Conservation (phyloP, 2,888 invertebrate species). For the Entomobrya multifasciata region DNA sequence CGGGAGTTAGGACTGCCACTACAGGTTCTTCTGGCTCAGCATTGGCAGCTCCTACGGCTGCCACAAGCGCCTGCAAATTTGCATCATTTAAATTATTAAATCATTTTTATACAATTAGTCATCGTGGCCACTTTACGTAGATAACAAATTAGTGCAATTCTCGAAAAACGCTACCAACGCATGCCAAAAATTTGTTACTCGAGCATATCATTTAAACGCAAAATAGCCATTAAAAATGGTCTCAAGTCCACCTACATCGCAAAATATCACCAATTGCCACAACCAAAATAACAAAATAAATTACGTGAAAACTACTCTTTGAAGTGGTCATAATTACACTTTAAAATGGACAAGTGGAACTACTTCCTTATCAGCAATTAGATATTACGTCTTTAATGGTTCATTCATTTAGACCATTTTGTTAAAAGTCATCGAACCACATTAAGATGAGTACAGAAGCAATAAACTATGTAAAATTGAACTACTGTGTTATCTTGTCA, state of each 20-base stretch:
- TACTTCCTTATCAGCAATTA: constrained; percentile 41
- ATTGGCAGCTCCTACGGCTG: constrained; percentile 20
- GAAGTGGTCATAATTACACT: background rate
- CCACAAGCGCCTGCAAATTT: constrained; percentile 51
- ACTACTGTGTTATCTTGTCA: background rate
- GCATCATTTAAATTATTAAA: too few relatives aligned
- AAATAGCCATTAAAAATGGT: background rate
- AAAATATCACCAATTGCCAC: background rate
- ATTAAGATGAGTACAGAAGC: constrained; percentile 60
- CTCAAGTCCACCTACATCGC: background rate
- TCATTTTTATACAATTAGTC: too few relatives aligned
- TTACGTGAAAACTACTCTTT: background rate
- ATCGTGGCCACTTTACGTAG: background rate
- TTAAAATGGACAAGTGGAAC: background rate
- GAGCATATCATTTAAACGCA: background rate
- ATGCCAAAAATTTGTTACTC: background rate
- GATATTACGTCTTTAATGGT: background rate
- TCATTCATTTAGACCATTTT: background rate
- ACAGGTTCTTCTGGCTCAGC: constrained; percentile 45
- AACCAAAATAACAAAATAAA: background rate
- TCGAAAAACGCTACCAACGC: background rate
- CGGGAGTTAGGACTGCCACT: constrained; percentile 30
- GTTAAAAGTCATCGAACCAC: constrained; percentile 69
- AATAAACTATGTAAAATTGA: background rate
- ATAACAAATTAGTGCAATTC: background rate